Base-by-base conservation (phyloP, 2,113 vertebrate genomes). In the Callospermophilus lateralis region DNA sequence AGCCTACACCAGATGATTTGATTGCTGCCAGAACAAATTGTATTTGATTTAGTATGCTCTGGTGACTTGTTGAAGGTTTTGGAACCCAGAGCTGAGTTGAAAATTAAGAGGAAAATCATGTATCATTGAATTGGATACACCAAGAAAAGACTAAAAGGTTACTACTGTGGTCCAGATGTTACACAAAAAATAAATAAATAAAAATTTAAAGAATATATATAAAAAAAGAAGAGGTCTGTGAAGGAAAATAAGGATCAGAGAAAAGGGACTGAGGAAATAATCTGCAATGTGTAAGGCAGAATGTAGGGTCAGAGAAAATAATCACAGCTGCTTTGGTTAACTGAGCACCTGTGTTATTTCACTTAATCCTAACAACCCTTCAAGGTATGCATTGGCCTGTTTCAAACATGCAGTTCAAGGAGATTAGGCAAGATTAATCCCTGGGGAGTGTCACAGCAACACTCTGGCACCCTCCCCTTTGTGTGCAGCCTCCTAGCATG, bases 401-500 rank as follows among this genome's bases (percentile, higher is more conserved):
- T 78, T 90, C 53, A 70, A 42, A 90, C 28, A 37, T 0, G 3
- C 17, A 15, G 10, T 34, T 58, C 28, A 53, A 51, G 65, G 48
- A n/a, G 7, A 32, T 3, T 8, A 37, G 28, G 12, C 63, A 17
- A 65, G 8, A 37, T 19, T 10, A n/a, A 45, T 39, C 45, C 24
- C n/a, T 22, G 34, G 15, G 9, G 17, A 28, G 9, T 22, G 22
- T 45, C 58, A 32, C 39, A 11, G 16, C 39, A 32, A 42, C 68
- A 3, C 51, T 19, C 30, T 22, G 0, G 1, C 1, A 6, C 70
- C 22, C 65, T 55, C 84, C 30, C 26, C 45, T 24, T 19, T 1
- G 2, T 16, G 17, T 5, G 2, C 42, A 58, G 28, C 4, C 4
- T 13, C 32, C 17, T 28, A 0, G 5, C 1, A 7, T 26, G 86